Base-by-base conservation (phyloP, 2,888 invertebrate species). In the Acheta domesticus region DNA sequence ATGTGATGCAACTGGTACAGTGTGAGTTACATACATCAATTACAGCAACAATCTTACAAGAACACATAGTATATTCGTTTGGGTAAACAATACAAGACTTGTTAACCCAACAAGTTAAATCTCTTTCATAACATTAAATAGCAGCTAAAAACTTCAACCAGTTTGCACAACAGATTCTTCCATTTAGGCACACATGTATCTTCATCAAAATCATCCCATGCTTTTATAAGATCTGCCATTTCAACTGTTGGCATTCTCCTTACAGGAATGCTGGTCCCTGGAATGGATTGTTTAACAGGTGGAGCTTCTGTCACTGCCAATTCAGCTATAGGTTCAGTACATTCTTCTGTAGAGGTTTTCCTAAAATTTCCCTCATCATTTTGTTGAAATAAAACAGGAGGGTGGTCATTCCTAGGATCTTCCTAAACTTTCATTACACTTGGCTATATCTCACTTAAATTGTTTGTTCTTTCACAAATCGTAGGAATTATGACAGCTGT, bases 191-290 rank as follows among this genome's bases (percentile, higher is more conserved):
- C 76, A 76, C 76, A 14, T 48, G 48, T 49, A 48, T 77, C 77
- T 50, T 81, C 80, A 78, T 81, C 80, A 79, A 81, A 78, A 36
- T 81, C 80, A 62, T 81, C 80, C 80, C 80, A 81, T n/a, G 79
- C 80, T 74, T 79, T 79, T 50, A 81, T 74, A 19, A 81, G 78
- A 14, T 81, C 80, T 73, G 77, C 79, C 80, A 80, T 80, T 49
- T 80, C 75, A 75, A 80, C 79, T 23, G 75, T 21, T 11, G 77
- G 76, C 21, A 77, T 62, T 48, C 76, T 73, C 48, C 77, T 49
- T 74, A 74, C 23, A 74, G 19, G 77, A n/a, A 16, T 19, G 62
- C n/a, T 62, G 14, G 62, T 62, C 62, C 11, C 62, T 19, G 62
- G 14, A n/a, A 62, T 62, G 14, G 62, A n/a, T 62, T 62, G 62